Conservation (phyloP, 2,888 invertebrate species). For the Azorinus chamasolen region DNA sequence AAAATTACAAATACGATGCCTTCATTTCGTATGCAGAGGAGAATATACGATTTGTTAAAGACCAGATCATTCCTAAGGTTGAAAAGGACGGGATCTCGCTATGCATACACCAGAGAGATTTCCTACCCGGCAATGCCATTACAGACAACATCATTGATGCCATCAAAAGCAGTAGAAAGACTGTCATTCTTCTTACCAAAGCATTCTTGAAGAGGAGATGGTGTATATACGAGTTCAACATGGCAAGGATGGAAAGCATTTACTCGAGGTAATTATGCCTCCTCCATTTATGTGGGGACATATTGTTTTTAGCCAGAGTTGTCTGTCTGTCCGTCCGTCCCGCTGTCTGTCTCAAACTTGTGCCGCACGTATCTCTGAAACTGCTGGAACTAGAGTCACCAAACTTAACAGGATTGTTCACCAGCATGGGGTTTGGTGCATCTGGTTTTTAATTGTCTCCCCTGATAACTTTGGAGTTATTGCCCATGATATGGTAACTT, state of each 20-base stretch:
- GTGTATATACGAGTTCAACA: conserved; percentile 72
- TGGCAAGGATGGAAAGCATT: conserved; percentile 66
- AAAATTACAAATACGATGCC: conserved; percentile 56
- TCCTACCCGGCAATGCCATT: conserved; percentile 64
- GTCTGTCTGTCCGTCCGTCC: too few species aligned
- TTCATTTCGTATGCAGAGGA: conserved; percentile 61
- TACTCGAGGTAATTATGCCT: conserved; percentile 30
- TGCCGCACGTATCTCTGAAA: too few species aligned
- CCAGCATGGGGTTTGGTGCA: too few species aligned
- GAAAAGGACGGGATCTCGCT: conserved; percentile 51
- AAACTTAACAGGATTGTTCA: too few species aligned
- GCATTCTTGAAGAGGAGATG: conserved; percentile 60
- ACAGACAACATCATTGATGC: conserved; percentile 65
- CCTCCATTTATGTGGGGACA: too few species aligned
- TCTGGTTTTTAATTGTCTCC: too few species aligned
- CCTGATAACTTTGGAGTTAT: too few species aligned
- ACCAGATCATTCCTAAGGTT: conserved; percentile 22
- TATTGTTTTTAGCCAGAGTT: too few species aligned
- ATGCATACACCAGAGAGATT: conserved; percentile 67
- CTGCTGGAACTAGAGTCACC: too few species aligned
- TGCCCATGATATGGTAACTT: too few species aligned
- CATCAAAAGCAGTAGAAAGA: conserved; percentile 66
- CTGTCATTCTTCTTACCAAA: conserved; percentile 60
- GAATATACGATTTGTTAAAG: conserved; percentile 31
- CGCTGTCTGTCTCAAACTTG: too few species aligned